Conservation (phyloP, 1,140 invertebrate species). For the Drosophila santomea region DNA sequence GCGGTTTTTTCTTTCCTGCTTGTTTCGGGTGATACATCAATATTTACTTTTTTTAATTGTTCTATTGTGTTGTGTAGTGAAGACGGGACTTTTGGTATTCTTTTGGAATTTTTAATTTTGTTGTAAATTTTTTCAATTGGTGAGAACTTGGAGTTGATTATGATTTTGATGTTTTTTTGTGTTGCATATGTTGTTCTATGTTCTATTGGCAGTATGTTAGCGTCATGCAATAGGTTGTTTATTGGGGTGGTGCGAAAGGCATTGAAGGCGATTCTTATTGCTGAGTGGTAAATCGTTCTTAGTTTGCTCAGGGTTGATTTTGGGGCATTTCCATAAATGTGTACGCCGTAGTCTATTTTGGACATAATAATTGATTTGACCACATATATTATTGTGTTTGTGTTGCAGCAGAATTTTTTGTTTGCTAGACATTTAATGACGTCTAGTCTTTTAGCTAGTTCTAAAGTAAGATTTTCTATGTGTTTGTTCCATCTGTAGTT, state of each 20-base stretch:
- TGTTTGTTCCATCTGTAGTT: no score
- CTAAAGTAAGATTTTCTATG: no score
- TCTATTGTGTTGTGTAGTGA: neutral
- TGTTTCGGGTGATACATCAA: no score
- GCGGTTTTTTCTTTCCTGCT: no score
- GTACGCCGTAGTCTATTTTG: slow-evolving; percentile 10
- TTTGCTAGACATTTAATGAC: no score
- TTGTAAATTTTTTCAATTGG: slow-evolving; percentile 1
- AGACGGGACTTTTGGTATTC: neutral
- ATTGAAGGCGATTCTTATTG: neutral
- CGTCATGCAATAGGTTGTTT: neutral
- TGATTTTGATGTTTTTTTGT: neutral
- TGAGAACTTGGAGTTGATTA: neutral
- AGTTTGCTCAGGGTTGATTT: slow-evolving; percentile 9
- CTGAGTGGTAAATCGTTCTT: no score
- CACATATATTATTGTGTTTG: neutral
- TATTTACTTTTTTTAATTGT: no score
- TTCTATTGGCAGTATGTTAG: neutral
- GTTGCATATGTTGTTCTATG: no score
- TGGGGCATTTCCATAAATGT: slow-evolving; percentile 7
- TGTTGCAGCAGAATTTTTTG: no score
- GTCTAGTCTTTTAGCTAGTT: no score
- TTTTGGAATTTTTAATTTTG: neutral
- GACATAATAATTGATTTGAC: slow-evolving; percentile 6
- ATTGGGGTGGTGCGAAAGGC: neutral